Base-by-base conservation (phyloP, 2,797 vertebrate species). In the Falco columbarius region DNA sequence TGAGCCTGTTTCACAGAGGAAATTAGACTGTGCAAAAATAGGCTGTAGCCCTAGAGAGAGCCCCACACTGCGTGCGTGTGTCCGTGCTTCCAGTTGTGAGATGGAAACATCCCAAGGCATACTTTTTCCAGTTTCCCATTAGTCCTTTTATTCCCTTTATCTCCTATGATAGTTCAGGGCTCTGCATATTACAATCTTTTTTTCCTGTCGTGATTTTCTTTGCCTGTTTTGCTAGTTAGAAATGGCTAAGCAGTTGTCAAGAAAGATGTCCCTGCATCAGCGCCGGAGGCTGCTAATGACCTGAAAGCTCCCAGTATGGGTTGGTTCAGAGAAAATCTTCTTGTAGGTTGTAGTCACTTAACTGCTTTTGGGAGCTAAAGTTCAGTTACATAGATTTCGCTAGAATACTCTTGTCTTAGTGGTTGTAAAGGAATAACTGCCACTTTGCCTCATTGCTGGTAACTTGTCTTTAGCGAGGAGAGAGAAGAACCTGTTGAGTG, bases 341-440 rank as follows among this genome's bases (percentile, higher is more conserved):
- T 32, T 0, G 2, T 47, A 30, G 72, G 51, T 86, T 89, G 79
- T 91, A 74, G 86, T 91, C 65, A 12, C 55, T 85, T 93, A 66
- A 66, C 49, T 89, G 85, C 72, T 83, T 5, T 72, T 67, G 62
- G 71, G 52, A 94, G 67, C 68, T 74, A 11, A 91, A 81, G 81
- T 95, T 96, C 88, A 84, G 62, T 90, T 91, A 32, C 36, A 23
- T 22, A 38, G 67, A 67, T 92, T 95, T 93, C 65, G 24, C 23
- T 93, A 1, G 59, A 70, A 67, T 61, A n/a, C 36, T 42, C 58
- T 63, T 59, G 7, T 61, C 36, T 79, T 93, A 81, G 63, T 40
- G 19, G 30, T 76, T 46, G 61, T 82, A 58, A 87, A 93, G 67
- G 85, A 75, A 38, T 90, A 92, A 93, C 82, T 90, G 54, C 34